These are phyloP conservation scores for honey bee (Apis mellifera) DNA, from an alignment of 1,140 invertebrate species.

Conservation along the genomic window DNA sequence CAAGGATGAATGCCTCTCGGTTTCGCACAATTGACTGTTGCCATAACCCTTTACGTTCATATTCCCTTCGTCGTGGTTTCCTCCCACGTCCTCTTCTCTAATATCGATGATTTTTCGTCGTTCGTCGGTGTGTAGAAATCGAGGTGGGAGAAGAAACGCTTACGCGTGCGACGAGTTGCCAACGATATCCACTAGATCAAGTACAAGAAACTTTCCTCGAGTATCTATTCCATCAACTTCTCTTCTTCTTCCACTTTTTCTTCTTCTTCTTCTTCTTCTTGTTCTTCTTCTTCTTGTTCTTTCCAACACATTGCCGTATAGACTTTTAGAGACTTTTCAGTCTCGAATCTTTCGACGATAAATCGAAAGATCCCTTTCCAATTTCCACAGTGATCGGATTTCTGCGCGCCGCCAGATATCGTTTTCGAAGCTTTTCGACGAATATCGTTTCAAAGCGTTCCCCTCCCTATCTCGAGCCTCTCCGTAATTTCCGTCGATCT, in stretches of 20 bases:
- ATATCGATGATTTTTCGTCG: conserved; percentile 18
- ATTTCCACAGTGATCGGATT: not conserved
- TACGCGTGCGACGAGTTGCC: conserved; percentile 21
- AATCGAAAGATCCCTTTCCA: not conserved
- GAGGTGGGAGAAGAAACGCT: not conserved
- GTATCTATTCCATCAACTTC: conserved; percentile 36
- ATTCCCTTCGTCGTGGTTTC: not conserved
- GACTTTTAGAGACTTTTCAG: not conserved
- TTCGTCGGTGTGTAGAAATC: not conserved
- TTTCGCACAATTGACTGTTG: not conserved
- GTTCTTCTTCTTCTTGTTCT: not conserved
- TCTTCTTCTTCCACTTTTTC: not conserved
- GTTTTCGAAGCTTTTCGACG: not conserved
- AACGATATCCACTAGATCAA: not conserved
- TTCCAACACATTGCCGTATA: not conserved
- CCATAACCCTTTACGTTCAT: not conserved
- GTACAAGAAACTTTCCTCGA: conserved; percentile 23
- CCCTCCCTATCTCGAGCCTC: not conserved
- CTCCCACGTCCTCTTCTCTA: not conserved
- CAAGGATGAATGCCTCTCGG: not conserved
- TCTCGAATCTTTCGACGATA: conserved; percentile 15
- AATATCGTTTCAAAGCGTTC: no score
- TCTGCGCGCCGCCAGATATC: not conserved
- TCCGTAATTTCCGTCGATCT: not conserved
- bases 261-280: not conserved